Evolutionary conservation across 2,888 invertebrate species (phyloP).

Genomic region (Elmis aenea): DNA sequence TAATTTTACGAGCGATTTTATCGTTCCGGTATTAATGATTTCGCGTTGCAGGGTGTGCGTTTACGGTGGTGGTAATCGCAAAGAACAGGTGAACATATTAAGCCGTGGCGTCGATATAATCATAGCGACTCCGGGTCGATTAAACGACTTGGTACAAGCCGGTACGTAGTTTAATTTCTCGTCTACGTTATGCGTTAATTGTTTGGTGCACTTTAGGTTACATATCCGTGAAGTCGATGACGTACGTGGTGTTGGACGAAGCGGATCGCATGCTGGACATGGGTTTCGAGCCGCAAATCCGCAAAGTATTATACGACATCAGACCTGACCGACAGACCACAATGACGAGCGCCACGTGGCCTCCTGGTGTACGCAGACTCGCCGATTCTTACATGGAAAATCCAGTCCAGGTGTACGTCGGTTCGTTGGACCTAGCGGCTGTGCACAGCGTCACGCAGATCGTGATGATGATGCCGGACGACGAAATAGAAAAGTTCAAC

Average conservation of each 20-base stretch:
- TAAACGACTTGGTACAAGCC: conserved; percentile 81
- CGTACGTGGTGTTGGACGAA: conserved; percentile 90
- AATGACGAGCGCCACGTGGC: conserved; percentile 97
- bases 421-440: conserved; percentile 82
- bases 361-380: conserved; percentile 75
- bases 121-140: conserved; percentile 90
- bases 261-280: conserved; percentile 84
- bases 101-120: conserved; percentile 85
- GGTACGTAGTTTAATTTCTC: conserved; percentile 33
- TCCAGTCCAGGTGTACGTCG: conserved; percentile 87
- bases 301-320: conserved; percentile 72
- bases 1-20: conserved; percentile 15
- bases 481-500: conserved; percentile 61
- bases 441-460: conserved; percentile 82
- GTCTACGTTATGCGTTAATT: background rate
- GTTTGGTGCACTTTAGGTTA: conserved; percentile 42
- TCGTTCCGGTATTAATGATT: background rate
- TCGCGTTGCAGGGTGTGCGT: conserved; percentile 65
- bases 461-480: conserved; percentile 68
- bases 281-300: conserved; percentile 86
- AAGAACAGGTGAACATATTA: conserved; percentile 70
- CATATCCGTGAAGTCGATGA: conserved; percentile 72
- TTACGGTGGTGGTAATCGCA: conserved; percentile 84
- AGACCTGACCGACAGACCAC: conserved; percentile 90
- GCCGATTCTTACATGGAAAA: conserved; percentile 84